Base-by-base conservation (phyloP, 2,888 invertebrate species). In the Drosophila pseudotakahashii region DNA sequence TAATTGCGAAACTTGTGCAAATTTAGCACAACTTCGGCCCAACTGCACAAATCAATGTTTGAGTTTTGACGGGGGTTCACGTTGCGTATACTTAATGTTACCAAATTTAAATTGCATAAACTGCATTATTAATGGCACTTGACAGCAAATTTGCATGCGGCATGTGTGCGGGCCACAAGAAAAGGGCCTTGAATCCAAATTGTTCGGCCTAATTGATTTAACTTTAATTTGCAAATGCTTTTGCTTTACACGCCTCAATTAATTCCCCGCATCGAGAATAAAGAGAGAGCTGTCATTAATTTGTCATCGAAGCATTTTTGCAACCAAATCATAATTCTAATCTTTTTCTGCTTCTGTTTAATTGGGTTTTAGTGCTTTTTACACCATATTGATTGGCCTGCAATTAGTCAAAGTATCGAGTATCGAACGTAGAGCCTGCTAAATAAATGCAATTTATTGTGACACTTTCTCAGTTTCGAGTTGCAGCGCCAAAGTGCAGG, bases 1-100 rank as follows among this genome's bases (percentile, higher is more conserved):
- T 81, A 81, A 81, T 78, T 55, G 60, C 69, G 57, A 60, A 63
- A 55, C 74, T 69, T 54, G 68, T 19, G 51, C 76, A 63, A 69
- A 64, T 58, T 71, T 69, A 72, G 72, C 61, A 73, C 67, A 81
- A 63, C 55, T 79, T 75, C 51, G 59, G 71, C 77, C 54, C 64
- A 68, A 77, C 57, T 71, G 73, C 68, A 51, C 42, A 80, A 78
- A 73, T 79, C 74, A 63, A 67, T 67, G 58, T 26, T 26, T 23
- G 23, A 23, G 23, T 23, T 23, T 23, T 23, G 4, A 4, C n/a
- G 0, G 11, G 5, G 36, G 47, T 7, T 19, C 39, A 47, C 52
- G 39, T 14, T 58, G 51, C 66, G 51, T 66, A 66, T 52, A 59
- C 68, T 52, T 59, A 67, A 69, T 66, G 50, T 67, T 41, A 19